A percentile compares a stretch with the other conserved stretches of the same genome.
Evolutionary conservation across 2,797 vertebrate genomes (phyloP).

Genomic region (Spondyliosoma cantharus): DNA sequence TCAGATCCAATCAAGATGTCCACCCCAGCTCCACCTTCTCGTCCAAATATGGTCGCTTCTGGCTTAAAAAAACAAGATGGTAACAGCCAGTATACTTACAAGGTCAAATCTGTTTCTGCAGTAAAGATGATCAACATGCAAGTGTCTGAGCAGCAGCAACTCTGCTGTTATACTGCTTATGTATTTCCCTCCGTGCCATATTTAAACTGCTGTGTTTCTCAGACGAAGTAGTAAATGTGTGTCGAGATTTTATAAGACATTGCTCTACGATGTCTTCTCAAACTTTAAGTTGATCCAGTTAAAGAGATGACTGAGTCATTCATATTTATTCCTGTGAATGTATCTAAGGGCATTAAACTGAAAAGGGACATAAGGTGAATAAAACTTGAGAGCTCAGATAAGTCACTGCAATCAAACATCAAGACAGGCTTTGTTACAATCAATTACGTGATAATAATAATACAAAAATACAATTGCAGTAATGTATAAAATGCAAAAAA

Average conservation of each 20-base stretch:
- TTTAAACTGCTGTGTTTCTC: not conserved
- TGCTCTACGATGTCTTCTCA: not conserved
- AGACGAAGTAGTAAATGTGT: too few relatives aligned
- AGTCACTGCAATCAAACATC: constrained; percentile 4
- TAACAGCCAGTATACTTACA: too few relatives aligned
- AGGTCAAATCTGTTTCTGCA: not conserved
- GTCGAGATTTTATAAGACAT: not conserved
- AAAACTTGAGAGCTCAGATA: not conserved
- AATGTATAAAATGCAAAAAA: not conserved
- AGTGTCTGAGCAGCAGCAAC: not conserved
- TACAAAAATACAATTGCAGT: not conserved
- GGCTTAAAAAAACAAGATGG: too few relatives aligned
- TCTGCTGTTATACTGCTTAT: too few relatives aligned
- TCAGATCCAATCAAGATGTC: too few relatives aligned
- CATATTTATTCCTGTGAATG: constrained; percentile 4
- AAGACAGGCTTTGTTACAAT: not conserved
- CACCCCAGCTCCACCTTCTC: too few relatives aligned
- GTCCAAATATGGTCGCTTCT: too few relatives aligned
- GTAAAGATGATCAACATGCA: not conserved
- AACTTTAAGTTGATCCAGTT: not conserved
- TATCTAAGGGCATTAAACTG: not conserved
- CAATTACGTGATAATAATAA: not conserved
- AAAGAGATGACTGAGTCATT: not conserved
- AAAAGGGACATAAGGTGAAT: constrained; percentile 5
- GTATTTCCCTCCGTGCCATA: not conserved